phyloP scores from a whole-genome alignment of 1,140 invertebrate species.

The Zaprionus kolodkinae region DNA sequence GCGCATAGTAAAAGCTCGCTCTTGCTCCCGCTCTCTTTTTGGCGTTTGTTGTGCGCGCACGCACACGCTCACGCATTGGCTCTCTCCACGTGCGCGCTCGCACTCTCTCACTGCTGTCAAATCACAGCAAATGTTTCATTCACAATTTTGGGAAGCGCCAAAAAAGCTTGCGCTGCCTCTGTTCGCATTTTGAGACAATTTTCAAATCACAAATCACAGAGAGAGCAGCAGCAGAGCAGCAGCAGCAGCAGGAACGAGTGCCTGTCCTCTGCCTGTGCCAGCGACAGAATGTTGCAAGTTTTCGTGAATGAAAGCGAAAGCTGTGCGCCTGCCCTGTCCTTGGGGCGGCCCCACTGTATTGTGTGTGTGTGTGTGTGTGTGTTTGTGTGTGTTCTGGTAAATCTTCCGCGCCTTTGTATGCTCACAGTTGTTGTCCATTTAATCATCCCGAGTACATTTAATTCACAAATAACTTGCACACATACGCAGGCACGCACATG shows the following conservation, averaged over 20 bases:
- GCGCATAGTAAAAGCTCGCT: slow-evolving; percentile 57
- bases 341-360: neutral
- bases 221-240: too few relatives aligned
- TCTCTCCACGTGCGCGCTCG: slow-evolving; percentile 1
- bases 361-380: neutral
- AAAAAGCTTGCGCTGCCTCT: slow-evolving; percentile 49
- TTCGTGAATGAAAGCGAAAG: slow-evolving; percentile 78
- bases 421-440: slow-evolving; percentile 35
- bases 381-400: neutral
- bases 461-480: slow-evolving; percentile 56
- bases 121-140: slow-evolving; percentile 58
- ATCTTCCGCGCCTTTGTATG: slow-evolving; percentile 57
- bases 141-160: slow-evolving; percentile 71
- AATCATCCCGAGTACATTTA: slow-evolving; percentile 35
- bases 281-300: slow-evolving; percentile 57
- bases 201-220: slow-evolving; percentile 63
- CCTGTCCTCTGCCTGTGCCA: too few relatives aligned
- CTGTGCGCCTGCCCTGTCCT: slow-evolving; percentile 31
- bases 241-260: too few relatives aligned
- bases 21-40: slow-evolving; percentile 1
- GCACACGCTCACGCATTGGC: too few relatives aligned
- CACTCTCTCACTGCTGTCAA: slow-evolving; percentile 7
- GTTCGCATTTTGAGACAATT: slow-evolving; percentile 46
- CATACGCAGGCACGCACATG: slow-evolving; percentile 10
- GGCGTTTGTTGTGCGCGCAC: neutral